These are phyloP conservation scores for Tanypteryx hageni DNA, from an alignment of 2,888 invertebrate genomes.

Conservation along the genomic window DNA sequence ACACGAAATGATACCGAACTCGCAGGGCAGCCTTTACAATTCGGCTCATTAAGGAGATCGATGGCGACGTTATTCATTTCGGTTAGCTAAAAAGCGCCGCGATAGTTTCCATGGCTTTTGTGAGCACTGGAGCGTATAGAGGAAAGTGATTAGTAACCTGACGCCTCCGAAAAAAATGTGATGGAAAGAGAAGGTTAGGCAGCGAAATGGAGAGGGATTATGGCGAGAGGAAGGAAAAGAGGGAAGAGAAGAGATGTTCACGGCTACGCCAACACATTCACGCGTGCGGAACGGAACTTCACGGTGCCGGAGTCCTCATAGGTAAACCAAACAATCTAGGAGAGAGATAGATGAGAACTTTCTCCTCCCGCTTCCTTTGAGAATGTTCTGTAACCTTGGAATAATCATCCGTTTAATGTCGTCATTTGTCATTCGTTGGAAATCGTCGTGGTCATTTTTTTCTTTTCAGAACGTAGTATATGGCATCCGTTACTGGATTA, in stretches of 20 bases:
- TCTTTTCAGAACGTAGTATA: not conserved
- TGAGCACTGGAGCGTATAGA: not conserved
- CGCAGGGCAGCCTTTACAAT: not conserved
- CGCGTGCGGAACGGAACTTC: constrained; percentile 55
- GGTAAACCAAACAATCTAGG: constrained; percentile 18
- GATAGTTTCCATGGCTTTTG: constrained; percentile 17
- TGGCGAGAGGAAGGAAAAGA: not conserved
- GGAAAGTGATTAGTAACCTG: not conserved
- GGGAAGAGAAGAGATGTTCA: constrained; percentile 40
- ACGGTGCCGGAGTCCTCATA: constrained; percentile 34
- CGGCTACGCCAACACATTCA: constrained; percentile 47
- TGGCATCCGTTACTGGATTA: not conserved
- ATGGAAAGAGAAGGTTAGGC: not conserved
- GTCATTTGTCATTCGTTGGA: not conserved
- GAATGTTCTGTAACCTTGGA: not conserved
- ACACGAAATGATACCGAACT: too few species aligned
- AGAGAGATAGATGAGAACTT: not conserved
- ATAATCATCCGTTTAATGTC: not conserved
- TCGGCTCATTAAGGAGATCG: not conserved
- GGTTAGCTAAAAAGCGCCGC: not conserved
- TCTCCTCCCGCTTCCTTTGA: not conserved
- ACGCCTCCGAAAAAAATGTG: not conserved
- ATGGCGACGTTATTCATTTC: too few species aligned
- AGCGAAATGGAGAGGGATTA: not conserved
- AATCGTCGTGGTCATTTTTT: not conserved